A percentile compares a stretch with the other conserved stretches of the same genome.
These are phyloP conservation scores for Sarcophaga variegata DNA, from an alignment of 2,888 invertebrate species.

Conservation along the genomic window DNA sequence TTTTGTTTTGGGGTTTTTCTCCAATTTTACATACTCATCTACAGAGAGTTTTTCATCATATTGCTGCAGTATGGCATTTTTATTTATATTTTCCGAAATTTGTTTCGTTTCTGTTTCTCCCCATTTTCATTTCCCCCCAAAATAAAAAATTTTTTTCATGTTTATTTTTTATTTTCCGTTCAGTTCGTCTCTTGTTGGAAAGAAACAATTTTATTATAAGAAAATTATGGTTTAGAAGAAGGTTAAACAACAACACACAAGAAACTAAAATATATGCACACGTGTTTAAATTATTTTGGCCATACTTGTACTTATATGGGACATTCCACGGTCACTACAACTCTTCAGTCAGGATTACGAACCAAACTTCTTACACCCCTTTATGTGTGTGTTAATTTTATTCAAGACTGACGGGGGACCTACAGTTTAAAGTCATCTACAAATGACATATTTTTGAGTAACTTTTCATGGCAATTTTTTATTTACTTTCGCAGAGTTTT, in stretches of 20 bases:
- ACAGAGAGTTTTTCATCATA: constrained; percentile 1
- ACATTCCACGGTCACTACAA: neutral
- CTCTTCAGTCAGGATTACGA: no score
- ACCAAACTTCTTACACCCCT: no score
- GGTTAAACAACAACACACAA: neutral
- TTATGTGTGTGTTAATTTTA: no score
- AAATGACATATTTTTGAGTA: no score
- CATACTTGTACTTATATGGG: neutral
- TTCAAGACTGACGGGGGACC: no score
- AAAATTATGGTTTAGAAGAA: constrained; percentile 50
- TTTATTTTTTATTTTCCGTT: constrained; percentile 5
- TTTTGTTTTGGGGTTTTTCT: constrained; percentile 50
- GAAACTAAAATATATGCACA: neutral
- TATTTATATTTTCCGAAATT: constrained; percentile 59
- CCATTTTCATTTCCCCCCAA: constrained; percentile 1
- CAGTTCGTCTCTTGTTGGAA: neutral
- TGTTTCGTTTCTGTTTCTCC: constrained; percentile 32
- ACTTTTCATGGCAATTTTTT: no score
- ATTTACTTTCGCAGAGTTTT: no score
- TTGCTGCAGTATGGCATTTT: constrained; percentile 57
- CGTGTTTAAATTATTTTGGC: neutral
- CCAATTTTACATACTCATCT: constrained; percentile 6
- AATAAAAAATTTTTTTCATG: neutral
- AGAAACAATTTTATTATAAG: constrained; percentile 34
- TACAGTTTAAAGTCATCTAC: no score